A percentile compares a stretch with the other conserved stretches of the same genome.
Conservation (phyloP, 2,797 vertebrate genomes). For the Clarias fuscus region DNA sequence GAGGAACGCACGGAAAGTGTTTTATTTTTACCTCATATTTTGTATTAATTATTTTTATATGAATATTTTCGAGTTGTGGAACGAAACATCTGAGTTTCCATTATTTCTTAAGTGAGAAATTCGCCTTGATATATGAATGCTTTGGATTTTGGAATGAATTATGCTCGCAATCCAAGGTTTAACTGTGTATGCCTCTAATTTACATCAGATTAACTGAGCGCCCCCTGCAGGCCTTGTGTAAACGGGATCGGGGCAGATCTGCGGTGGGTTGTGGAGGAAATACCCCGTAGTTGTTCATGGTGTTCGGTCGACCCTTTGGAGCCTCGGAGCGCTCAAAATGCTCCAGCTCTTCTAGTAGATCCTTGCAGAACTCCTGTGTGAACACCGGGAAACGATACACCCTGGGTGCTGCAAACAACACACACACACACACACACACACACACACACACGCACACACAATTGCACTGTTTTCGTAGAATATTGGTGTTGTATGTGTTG, state of each 20-base stretch:
- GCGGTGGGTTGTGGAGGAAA: neutral
- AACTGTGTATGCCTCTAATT: no score
- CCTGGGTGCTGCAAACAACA: conserved; percentile 71
- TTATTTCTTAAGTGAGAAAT: no score
- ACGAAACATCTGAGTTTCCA: no score
- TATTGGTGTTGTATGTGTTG: no score
- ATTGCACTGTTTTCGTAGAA: no score
- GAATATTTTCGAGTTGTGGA: no score
- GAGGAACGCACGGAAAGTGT: no score
- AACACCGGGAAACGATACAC: conserved; percentile 89
- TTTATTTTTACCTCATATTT: no score
- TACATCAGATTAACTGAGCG: neutral
- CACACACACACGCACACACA: neutral
- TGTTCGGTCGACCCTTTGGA: conserved; percentile 93
- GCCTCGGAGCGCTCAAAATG: conserved; percentile 88
- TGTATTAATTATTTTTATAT: no score
- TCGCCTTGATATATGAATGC: no score
- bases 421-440: neutral
- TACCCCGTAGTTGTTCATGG: conserved; percentile 97
- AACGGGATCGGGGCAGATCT: neutral
- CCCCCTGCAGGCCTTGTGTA: neutral
- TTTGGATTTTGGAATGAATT: no score
- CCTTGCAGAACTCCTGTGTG: conserved; percentile 80
- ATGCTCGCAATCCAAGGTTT: no score
- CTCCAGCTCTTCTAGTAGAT: conserved; percentile 88